Evolutionary conservation across 92 coral and sea anemone species (phyloP).

Genomic region (Paragorgia papillata): DNA sequence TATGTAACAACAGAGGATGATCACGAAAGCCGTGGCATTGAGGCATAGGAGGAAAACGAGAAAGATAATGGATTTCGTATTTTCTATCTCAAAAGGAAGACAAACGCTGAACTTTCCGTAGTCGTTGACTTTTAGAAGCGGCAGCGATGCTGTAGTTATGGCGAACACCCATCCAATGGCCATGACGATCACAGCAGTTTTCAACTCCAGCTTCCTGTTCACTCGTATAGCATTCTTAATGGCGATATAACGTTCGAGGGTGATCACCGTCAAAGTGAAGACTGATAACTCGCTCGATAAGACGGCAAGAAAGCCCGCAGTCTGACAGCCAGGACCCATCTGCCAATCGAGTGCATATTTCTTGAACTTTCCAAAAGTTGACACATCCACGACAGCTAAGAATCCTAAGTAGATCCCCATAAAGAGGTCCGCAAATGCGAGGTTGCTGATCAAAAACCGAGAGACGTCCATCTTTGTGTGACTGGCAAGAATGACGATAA

Average conservation of each 20-base stretch:
- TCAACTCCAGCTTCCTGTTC: constrained; percentile 71
- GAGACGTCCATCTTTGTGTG: constrained; percentile 89
- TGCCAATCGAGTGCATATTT: constrained; percentile 93
- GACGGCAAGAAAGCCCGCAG: constrained; percentile 92
- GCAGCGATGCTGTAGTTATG: constrained; percentile 71
- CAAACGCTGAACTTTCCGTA: constrained; percentile 92
- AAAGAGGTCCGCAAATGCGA: constrained; percentile 92
- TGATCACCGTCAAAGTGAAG: constrained; percentile 82
- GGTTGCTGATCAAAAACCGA: constrained; percentile 79
- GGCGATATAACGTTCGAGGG: constrained; percentile 93
- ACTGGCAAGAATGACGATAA: constrained; percentile 77
- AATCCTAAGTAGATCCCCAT: constrained; percentile 96
- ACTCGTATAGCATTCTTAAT: constrained; percentile 92
- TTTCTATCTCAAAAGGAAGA: constrained; percentile 86
- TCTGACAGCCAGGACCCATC: constrained; percentile 75
- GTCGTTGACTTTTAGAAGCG: constrained; percentile 73
- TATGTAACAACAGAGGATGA: constrained; percentile 81
- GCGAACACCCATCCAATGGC: constrained; percentile 76
- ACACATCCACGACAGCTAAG: constrained; percentile 88
- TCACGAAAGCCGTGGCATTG: constrained; percentile 77
- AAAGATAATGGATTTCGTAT: constrained; percentile 72
- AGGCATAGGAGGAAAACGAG: constrained; percentile 70
- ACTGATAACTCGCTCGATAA: constrained; percentile 93
- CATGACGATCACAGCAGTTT: constrained; percentile 83
- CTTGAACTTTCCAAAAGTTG: constrained; percentile 79